These are phyloP conservation scores for Lycia hirtaria DNA, from an alignment of 2,888 invertebrate species.

Conservation along the genomic window DNA sequence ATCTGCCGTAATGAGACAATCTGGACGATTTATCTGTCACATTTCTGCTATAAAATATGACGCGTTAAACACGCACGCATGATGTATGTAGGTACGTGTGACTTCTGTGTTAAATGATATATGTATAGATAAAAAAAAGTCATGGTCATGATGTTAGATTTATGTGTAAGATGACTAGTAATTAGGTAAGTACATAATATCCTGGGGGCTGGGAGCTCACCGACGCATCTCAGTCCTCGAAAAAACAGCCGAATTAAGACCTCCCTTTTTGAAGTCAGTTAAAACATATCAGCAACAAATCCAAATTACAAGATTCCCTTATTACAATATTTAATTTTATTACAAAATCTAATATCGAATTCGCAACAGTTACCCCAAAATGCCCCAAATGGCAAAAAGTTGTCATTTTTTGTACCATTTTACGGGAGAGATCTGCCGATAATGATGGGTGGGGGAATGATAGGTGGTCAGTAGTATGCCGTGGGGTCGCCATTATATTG, in stretches of 20 bases:
- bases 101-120: slow-evolving; percentile 19
- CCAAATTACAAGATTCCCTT: slow-evolving; percentile 1
- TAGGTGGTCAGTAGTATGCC: slow-evolving; percentile 65
- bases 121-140: slow-evolving; percentile 9
- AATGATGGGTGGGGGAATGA: slow-evolving; percentile 51
- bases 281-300: slow-evolving; percentile 1
- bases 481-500: slow-evolving; percentile 71
- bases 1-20: slow-evolving; percentile 64
- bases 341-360: slow-evolving; percentile 56
- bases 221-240: no score
- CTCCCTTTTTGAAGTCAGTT: no score
- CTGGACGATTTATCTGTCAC: slow-evolving; percentile 67
- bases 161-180: neutral
- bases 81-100: slow-evolving; percentile 30
- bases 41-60: slow-evolving; percentile 45
- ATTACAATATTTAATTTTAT: slow-evolving; percentile 46
- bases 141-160: neutral
- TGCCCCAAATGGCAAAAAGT: slow-evolving; percentile 75
- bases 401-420: neutral
- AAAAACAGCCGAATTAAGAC: no score
- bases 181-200: neutral
- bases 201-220: no score
- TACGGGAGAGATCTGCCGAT: slow-evolving; percentile 57
- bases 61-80: slow-evolving; percentile 25
- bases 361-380: slow-evolving; percentile 67